Conservation (phyloP, 2,888 invertebrate species). For the Isotomurus palustris region DNA sequence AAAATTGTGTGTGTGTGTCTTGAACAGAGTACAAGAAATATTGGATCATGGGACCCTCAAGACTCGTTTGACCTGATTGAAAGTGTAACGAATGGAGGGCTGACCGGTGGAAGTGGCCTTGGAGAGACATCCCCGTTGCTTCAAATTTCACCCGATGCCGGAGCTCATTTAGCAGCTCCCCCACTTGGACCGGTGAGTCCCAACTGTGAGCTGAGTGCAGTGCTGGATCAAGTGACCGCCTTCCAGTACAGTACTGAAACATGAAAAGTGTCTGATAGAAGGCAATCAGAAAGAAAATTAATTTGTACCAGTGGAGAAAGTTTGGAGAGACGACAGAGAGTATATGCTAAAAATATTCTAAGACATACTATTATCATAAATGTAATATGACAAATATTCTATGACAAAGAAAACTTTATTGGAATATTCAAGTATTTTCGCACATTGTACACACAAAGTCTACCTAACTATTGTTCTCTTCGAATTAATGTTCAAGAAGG, state of each 20-base stretch:
- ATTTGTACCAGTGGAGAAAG: slow-evolving; percentile 5
- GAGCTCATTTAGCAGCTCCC: slow-evolving; percentile 40
- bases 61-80: slow-evolving; percentile 46
- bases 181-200: slow-evolving; percentile 43
- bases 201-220: slow-evolving; percentile 45
- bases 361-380: neutral
- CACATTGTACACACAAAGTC: slow-evolving; percentile 21
- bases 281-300: slow-evolving; percentile 11
- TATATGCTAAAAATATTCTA: slow-evolving; percentile 1
- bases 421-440: slow-evolving; percentile 44
- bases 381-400: slow-evolving; percentile 1
- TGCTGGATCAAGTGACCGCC: slow-evolving; percentile 42
- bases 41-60: slow-evolving; percentile 46
- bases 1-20: too few relatives aligned
- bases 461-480: neutral
- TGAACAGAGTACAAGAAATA: slow-evolving; percentile 43
- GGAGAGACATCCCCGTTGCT: slow-evolving; percentile 43
- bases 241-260: slow-evolving; percentile 46
- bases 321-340: neutral
- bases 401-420: neutral
- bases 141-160: slow-evolving; percentile 44
- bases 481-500: neutral
- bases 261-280: slow-evolving; percentile 18
- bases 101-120: slow-evolving; percentile 34
- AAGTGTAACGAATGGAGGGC: slow-evolving; percentile 44